Base-by-base conservation (phyloP, 35 echinoderm and acorn worm species). In the Lytechinus variegatus region DNA sequence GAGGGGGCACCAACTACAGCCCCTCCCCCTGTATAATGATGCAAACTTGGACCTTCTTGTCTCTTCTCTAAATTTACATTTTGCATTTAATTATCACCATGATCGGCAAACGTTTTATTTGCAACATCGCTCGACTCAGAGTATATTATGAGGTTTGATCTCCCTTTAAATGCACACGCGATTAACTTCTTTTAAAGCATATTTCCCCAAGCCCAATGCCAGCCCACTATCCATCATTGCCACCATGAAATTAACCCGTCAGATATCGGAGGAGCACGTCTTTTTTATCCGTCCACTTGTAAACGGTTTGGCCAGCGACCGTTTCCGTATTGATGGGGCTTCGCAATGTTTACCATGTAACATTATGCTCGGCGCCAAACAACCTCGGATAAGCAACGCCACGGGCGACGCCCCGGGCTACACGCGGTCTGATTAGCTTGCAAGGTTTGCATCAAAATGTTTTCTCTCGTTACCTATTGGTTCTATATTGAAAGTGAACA, bases 111-210 rank as follows among this genome's bases (percentile, higher is more conserved):
- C 33, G 33, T 44, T 44, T 44, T 44, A 44, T 44, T 44, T 44
- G 33, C 2, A 44, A 44, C 2, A 44, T 44, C 33, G 33, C 33
- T 44, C 33, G 33, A 44, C 33, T 44, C 33, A 2, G 33, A 44
- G 33, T 44, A 44, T 44, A 44, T 44, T 79, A 56, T 24, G n/a
- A 79, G 66, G 66, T 16, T 79, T 4, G 16, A 79, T 79, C n/a
- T 79, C 66, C 66, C 66, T 79, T 79, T 79, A 79, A 79, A 79
- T 79, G 66, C 66, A 79, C 66, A 79, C 66, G 21, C 66, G 66
- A 79, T 79, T 79, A 79, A n/a, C 19, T 79, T 79, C 66, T 79
- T 71, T 79, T 79, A 79, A 79, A 79, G 66, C 66, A 79, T 79
- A 79, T 79, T 79, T 79, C 66, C 66, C 66, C 66, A 79, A 79